A percentile compares a stretch with the other conserved stretches of the same genome.
phyloP scores from a whole-genome alignment of 35 echinoderm and acorn worm species.

The Heliocidaris tuberculata region DNA sequence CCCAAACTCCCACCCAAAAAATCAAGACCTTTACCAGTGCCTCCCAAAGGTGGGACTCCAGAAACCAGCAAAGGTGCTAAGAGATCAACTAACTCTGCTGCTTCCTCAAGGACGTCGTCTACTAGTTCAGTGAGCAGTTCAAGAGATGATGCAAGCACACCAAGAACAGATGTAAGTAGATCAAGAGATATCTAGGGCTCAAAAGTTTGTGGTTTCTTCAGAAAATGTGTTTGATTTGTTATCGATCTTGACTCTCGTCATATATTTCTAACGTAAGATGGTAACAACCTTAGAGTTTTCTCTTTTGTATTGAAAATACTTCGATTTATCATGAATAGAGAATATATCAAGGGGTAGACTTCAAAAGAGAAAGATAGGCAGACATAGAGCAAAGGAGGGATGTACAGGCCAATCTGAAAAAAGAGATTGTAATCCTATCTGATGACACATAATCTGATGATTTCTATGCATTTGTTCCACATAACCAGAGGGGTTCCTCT shows the following conservation, averaged over 20 bases:
- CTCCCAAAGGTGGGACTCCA: conserved; percentile 89
- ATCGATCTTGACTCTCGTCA: background rate
- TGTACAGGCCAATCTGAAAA: background rate
- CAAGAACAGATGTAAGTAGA: conserved; percentile 50
- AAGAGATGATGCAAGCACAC: conserved; percentile 79
- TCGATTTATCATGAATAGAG: too few relatives aligned
- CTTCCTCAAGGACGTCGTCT: conserved; percentile 60
- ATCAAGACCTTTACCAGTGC: conserved; percentile 74
- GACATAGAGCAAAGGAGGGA: background rate
- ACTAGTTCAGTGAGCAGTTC: conserved; percentile 91
- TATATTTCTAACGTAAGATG: background rate
- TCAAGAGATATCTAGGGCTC: background rate
- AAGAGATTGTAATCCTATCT: background rate
- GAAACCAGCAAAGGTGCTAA: conserved; percentile 73
- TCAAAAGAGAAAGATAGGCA: background rate
- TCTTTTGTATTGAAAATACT: too few relatives aligned
- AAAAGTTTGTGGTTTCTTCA: too few relatives aligned
- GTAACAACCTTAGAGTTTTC: background rate
- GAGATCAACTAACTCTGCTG: conserved; percentile 52
- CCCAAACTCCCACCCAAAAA: conserved; percentile 56
- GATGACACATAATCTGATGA: background rate
- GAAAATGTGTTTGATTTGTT: too few relatives aligned
- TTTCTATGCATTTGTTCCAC: background rate
- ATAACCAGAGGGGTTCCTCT: conserved; percentile 53
- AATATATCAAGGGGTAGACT: too few relatives aligned